These are phyloP conservation scores for Danio choprae DNA, from an alignment of 2,797 vertebrate species.

Conservation along the genomic window DNA sequence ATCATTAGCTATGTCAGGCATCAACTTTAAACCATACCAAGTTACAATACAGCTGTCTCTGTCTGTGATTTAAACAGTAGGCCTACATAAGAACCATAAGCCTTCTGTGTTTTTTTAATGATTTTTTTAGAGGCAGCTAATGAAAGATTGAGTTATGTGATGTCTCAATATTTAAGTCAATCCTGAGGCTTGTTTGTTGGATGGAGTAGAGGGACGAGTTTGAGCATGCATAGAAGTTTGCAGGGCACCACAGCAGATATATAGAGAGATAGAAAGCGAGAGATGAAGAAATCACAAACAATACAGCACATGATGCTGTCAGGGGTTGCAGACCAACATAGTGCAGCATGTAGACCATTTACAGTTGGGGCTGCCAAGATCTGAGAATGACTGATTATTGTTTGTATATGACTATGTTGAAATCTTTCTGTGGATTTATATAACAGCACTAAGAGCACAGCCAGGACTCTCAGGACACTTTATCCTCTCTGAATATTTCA, in stretches of 20 bases:
- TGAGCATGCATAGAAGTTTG: conserved; percentile 21
- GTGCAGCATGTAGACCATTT: background rate
- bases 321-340: conserved; percentile 20
- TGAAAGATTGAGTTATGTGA: background rate
- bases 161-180: conserved; percentile 8
- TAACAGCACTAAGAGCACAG: conserved; percentile 32
- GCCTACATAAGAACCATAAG: conserved; percentile 13
- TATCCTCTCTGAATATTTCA: background rate
- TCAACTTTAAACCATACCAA: conserved; percentile 26
- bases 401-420: conserved; percentile 46
- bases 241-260: background rate
- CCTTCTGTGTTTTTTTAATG: background rate
- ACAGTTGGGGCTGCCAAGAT: conserved; percentile 22
- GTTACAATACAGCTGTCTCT: conserved; percentile 35
- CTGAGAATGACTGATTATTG: conserved; percentile 49
- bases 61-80: conserved; percentile 14
- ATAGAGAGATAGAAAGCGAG: background rate
- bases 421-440: conserved; percentile 48
- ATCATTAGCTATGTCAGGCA: conserved; percentile 42
- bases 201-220: conserved; percentile 36
- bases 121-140: background rate
- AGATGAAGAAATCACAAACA: conserved; percentile 25
- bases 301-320: conserved; percentile 27
- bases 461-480: background rate
- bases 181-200: conserved; percentile 5